Evolutionary conservation across 2,797 vertebrate genomes (phyloP), one percentile per base, ranked within the genome.

Genomic region (Glossophaga mutica): DNA sequence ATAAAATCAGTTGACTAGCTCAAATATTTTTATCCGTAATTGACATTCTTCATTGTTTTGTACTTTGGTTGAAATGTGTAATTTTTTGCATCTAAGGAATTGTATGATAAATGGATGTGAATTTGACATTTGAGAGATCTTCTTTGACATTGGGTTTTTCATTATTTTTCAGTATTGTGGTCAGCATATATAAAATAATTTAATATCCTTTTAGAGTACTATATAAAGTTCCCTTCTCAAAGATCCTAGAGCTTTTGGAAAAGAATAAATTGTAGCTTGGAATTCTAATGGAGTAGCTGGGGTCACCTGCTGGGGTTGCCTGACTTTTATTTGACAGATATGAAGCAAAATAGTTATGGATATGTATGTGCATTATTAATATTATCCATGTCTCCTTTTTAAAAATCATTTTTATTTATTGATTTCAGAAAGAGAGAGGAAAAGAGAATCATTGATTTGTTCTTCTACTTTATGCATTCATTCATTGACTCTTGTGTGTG

Each of bases 91-190:
- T 55, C 14, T 73, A 68, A 52, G 32, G 19, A 59, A 70, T 52
- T 83, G 65, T 46, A 32, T 91, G 59, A 67, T 95, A 92, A 84
- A 87, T 85, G 57, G 82, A 46, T 59, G 39, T 67, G n/a, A 89
- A 65, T 88, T 96, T 94, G 70, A 79, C 34, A 42, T 90, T 94
- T 55, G 59, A 93, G 39, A 94, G n/a, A 24, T 94, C 48, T 74
- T 71, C 52, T 93, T 94, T 94, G 81, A 87, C n/a, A 29, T 7
- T 96, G 57, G 46, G 19, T 85, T 81, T 74, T 76, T 70, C 18
- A 74, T 91, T 73, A n/a, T 50, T 94, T 96, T 84, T 93, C 19
- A 82, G 34, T 78, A 62, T 86, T 52, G 50, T 91, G 46, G 71
- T 46, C 9, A 71, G 32, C 32, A 19, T 83, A 70, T 84, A 34